A percentile compares a stretch with the other conserved stretches of the same genome.
Evolutionary conservation across 2,113 vertebrate genomes (phyloP).

Genomic region (Corvus hawaiiensis): DNA sequence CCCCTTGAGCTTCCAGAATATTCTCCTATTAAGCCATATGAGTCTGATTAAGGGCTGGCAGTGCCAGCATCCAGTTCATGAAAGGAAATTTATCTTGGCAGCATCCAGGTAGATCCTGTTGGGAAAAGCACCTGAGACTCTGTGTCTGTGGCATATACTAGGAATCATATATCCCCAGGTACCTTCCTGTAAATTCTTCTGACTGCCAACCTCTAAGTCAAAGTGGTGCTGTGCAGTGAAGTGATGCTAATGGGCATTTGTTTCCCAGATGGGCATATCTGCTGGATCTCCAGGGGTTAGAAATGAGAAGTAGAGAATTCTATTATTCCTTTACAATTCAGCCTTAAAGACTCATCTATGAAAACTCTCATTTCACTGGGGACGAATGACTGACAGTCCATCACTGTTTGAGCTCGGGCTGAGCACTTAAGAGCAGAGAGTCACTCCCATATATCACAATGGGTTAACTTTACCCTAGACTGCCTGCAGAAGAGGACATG

Average conservation of each 20-base stretch:
- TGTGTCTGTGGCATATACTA: neutral
- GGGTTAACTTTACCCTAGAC: neutral
- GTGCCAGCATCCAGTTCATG: neutral
- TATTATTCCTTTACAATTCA: neutral
- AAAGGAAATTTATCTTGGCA: constrained; percentile 37
- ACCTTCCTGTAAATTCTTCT: constrained; percentile 8
- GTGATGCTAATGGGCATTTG: constrained; percentile 11
- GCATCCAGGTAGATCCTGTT: neutral
- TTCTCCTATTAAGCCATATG: constrained; percentile 9
- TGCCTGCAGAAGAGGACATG: neutral
- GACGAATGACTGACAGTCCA: neutral
- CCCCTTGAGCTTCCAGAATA: constrained; percentile 9
- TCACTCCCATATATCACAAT: neutral
- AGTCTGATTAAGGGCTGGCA: constrained; percentile 37
- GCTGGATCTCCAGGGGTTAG: neutral
- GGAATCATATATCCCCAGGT: neutral
- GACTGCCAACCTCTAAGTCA: neutral
- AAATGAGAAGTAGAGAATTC: neutral
- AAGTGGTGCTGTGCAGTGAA: neutral
- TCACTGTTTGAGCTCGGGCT: neutral
- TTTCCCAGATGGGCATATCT: neutral
- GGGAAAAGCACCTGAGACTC: constrained; percentile 37
- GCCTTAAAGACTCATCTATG: neutral
- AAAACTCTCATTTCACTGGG: neutral
- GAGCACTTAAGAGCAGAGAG: neutral